Conservation (phyloP, 2,888 invertebrate genomes). For the Eristalis tenax region DNA sequence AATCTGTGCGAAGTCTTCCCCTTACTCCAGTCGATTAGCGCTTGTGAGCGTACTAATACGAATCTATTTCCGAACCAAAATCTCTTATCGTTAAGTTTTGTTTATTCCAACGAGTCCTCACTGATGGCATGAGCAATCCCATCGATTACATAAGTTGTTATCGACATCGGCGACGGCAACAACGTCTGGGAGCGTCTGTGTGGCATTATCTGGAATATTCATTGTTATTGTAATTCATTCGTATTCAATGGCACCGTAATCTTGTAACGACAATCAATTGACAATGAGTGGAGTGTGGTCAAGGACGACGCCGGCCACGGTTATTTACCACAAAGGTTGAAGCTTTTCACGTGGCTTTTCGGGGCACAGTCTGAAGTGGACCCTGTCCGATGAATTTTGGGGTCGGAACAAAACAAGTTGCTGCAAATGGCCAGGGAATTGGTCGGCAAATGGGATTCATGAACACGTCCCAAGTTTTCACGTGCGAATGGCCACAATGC, state of each 20-base stretch:
- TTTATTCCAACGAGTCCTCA: neutral
- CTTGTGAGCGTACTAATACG: too few relatives aligned
- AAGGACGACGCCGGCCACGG: neutral
- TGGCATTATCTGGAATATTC: neutral
- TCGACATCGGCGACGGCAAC: neutral
- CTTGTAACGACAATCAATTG: neutral
- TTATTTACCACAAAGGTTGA: neutral
- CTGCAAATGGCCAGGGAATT: neutral
- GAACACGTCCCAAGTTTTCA: neutral
- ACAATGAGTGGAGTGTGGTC: neutral
- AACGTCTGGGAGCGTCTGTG: neutral
- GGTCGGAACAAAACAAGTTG: neutral
- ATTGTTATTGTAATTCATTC: neutral
- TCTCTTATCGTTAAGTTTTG: neutral
- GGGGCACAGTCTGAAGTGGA: neutral
- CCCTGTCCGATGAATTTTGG: neutral
- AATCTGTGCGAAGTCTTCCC: too few relatives aligned
- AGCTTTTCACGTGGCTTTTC: neutral
- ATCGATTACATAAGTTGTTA: neutral
- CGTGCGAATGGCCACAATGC: too few relatives aligned
- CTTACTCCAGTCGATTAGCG: too few relatives aligned
- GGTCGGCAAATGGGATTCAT: neutral
- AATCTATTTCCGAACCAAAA: neutral
- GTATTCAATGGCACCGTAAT: neutral
- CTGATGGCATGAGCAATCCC: neutral